Percentiles rank a stretch among this genome's conserved stretches.
phyloP scores from a whole-genome alignment of 2,113 vertebrate species.

The Bos javanicus region DNA sequence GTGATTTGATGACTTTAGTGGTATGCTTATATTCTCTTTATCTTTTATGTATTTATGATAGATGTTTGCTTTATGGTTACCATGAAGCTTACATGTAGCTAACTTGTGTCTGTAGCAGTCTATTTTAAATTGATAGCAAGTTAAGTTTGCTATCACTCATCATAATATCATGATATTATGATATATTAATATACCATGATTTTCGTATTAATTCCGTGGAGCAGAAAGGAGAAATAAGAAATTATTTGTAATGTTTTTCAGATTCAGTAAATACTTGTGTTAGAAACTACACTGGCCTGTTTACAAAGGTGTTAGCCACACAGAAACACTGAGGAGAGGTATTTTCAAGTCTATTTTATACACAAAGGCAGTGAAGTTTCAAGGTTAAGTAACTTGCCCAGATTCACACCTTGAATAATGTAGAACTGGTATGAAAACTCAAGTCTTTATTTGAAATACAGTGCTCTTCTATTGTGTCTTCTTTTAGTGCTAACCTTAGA shows the following conservation, averaged over 20 bases:
- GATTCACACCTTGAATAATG: not conserved
- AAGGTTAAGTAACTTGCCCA: not conserved
- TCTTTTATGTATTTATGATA: not conserved
- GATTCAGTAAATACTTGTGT: not conserved
- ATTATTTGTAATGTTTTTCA: not conserved
- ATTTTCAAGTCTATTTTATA: not conserved
- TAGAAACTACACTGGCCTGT: not conserved
- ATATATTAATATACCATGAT: not conserved
- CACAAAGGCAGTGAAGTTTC: not conserved
- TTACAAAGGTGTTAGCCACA: not conserved
- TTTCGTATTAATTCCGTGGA: not conserved
- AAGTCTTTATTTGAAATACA: not conserved
- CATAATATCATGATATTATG: not conserved
- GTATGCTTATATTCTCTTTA: not conserved
- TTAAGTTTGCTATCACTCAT: not conserved
- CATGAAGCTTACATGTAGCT: not conserved
- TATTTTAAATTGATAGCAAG: not conserved
- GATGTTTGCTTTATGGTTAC: not conserved
- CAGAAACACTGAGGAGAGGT: not conserved
- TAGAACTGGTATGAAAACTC: not conserved
- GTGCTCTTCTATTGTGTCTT: not conserved
- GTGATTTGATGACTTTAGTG: not conserved
- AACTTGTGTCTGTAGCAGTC: not conserved
- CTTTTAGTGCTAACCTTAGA: conserved; percentile 1
- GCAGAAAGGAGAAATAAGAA: not conserved